phyloP scores from a whole-genome alignment of 2,113 vertebrate species.

The Anhinga anhinga region DNA sequence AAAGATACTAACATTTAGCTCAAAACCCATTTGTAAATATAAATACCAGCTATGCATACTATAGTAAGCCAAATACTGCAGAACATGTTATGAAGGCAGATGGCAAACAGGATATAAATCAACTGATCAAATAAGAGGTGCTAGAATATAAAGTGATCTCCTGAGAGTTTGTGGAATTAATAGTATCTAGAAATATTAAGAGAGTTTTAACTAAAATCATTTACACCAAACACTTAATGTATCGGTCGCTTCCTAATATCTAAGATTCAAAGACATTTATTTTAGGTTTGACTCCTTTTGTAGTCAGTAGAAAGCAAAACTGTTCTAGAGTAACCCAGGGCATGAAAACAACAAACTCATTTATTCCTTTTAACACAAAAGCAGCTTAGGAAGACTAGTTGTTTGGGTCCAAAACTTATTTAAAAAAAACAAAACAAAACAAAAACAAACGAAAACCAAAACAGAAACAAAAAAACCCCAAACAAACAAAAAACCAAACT shows the following conservation, averaged over 20 bases:
- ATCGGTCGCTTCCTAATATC: not conserved
- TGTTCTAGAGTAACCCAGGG: not conserved
- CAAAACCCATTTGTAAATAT: not conserved
- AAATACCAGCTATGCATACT: not conserved
- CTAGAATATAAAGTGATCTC: not conserved
- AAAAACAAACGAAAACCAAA: no score
- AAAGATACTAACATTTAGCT: not conserved
- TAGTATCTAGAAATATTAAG: no score
- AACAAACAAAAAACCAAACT: no score
- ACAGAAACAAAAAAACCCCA: no score
- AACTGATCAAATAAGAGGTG: not conserved
- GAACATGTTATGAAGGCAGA: not conserved
- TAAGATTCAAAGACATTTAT: not conserved
- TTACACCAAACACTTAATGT: not conserved
- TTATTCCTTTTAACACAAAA: not conserved
- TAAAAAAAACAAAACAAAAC: no score
- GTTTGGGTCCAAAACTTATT: not conserved
- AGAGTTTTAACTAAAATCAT: no score
- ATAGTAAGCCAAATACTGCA: not conserved
- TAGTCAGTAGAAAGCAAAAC: not conserved
- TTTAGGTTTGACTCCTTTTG: not conserved
- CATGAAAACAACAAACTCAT: not conserved
- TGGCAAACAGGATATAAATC: not conserved
- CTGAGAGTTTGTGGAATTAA: no score
- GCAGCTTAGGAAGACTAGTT: not conserved